These are phyloP conservation scores for Falco berigora DNA, from an alignment of 2,797 vertebrate species.

Conservation along the genomic window DNA sequence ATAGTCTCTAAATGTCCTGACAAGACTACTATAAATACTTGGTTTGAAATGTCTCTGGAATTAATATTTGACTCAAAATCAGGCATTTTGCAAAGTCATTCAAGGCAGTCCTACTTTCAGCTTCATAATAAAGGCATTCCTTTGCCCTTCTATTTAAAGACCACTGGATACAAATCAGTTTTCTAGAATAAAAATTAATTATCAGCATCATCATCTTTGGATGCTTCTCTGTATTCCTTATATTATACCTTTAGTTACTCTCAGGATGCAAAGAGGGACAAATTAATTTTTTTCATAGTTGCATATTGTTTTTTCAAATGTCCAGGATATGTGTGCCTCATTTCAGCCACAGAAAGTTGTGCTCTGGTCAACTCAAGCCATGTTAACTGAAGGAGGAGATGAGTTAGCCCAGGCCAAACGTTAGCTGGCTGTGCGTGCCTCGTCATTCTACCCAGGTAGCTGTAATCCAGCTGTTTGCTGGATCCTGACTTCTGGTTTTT, in stretches of 20 bases:
- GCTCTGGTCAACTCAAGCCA: neutral
- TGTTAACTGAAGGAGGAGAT: neutral
- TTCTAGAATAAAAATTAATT: neutral
- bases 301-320: neutral
- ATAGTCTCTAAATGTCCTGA: neutral
- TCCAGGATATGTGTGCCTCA: neutral
- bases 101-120: neutral
- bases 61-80: neutral
- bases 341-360: neutral
- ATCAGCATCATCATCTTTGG: neutral
- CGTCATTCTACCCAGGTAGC: conserved; percentile 15
- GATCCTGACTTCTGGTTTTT: neutral
- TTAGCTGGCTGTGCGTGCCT: neutral
- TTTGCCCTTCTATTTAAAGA: neutral
- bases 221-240: neutral
- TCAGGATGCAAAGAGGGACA: neutral
- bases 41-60: neutral
- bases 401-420: neutral
- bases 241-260: neutral
- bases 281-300: neutral
- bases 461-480: conserved; percentile 11
- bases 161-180: neutral
- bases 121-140: neutral
- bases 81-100: neutral
- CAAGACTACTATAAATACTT: neutral